A percentile compares a stretch with the other conserved stretches of the same genome.
Evolutionary conservation across 1,140 invertebrate species (phyloP).

Genomic region (Orius insidiosus): DNA sequence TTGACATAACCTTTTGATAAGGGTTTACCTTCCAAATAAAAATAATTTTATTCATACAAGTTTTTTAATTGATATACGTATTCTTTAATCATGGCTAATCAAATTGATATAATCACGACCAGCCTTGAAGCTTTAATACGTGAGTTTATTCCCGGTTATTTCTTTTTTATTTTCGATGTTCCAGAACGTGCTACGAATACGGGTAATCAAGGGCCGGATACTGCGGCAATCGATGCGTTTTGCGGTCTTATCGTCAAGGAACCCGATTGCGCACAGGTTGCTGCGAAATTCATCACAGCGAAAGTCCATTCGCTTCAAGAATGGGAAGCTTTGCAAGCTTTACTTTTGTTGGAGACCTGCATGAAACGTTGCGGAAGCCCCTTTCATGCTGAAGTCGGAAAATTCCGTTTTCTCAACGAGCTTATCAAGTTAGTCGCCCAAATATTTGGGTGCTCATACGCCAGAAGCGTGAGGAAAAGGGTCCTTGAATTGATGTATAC

Average conservation of each 20-base stretch:
- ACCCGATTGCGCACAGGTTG: slow-evolving; percentile 53
- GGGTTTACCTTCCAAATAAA: no score
- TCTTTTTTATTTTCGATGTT: slow-evolving; percentile 15
- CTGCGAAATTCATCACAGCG: slow-evolving; percentile 58
- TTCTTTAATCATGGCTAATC: background rate
- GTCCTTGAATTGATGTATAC: slow-evolving; percentile 66
- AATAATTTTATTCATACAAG: no score
- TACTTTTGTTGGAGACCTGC: slow-evolving; percentile 63
- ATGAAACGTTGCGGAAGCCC: slow-evolving; percentile 66
- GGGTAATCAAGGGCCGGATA: slow-evolving; percentile 43
- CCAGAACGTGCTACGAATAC: slow-evolving; percentile 57
- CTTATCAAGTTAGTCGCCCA: slow-evolving; percentile 92
- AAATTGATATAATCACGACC: slow-evolving; percentile 20
- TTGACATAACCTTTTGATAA: no score
- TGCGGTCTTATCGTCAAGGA: slow-evolving; percentile 58
- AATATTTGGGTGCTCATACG: slow-evolving; percentile 77
- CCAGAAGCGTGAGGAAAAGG: slow-evolving; percentile 62
- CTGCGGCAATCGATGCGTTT: slow-evolving; percentile 56
- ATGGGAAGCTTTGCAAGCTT: slow-evolving; percentile 59
- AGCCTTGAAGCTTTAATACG: slow-evolving; percentile 21
- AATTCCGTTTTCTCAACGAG: slow-evolving; percentile 93
- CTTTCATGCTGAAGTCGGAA: slow-evolving; percentile 84
- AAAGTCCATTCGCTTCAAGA: slow-evolving; percentile 71
- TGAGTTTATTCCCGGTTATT: slow-evolving; percentile 13
- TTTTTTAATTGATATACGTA: no score